These are phyloP conservation scores for Lycaena phlaeas DNA, from an alignment of 2,888 invertebrate genomes.

Conservation along the genomic window DNA sequence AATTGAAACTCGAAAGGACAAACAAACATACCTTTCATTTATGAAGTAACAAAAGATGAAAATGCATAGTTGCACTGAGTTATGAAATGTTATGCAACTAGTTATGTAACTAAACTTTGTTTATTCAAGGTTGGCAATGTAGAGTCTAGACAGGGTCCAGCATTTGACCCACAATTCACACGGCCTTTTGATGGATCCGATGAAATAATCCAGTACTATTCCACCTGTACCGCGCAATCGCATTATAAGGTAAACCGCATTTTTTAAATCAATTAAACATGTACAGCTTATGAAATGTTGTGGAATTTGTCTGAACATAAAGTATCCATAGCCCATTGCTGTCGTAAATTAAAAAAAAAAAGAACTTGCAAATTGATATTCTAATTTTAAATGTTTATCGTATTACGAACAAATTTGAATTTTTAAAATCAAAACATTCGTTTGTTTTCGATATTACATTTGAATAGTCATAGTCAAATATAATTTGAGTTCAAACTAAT, in stretches of 20 bases:
- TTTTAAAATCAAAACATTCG: slow-evolving; percentile 5
- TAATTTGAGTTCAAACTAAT: slow-evolving; percentile 61
- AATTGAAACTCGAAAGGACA: no score
- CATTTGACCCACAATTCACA: slow-evolving; percentile 46
- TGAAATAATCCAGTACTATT: not conserved
- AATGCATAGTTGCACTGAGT: slow-evolving; percentile 25
- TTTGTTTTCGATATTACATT: slow-evolving; percentile 21
- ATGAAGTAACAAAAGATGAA: no score
- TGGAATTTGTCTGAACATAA: no score
- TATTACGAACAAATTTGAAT: no score
- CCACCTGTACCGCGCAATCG: not conserved
- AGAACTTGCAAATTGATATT: no score
- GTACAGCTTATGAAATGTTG: not conserved
- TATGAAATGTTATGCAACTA: slow-evolving; percentile 33
- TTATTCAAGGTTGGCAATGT: slow-evolving; percentile 36
- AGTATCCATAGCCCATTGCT: no score
- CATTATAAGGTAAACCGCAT: slow-evolving; percentile 3
- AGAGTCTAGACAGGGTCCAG: slow-evolving; percentile 36
- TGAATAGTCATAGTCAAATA: slow-evolving; percentile 38
- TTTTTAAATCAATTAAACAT: not conserved
- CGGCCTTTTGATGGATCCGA: slow-evolving; percentile 21
- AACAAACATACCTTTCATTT: no score
- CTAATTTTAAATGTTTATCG: no score
- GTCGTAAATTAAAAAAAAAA: no score
- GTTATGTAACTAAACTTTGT: slow-evolving; percentile 42